These are phyloP conservation scores for Phortica magna DNA, from an alignment of 2,888 invertebrate genomes.

Conservation along the genomic window DNA sequence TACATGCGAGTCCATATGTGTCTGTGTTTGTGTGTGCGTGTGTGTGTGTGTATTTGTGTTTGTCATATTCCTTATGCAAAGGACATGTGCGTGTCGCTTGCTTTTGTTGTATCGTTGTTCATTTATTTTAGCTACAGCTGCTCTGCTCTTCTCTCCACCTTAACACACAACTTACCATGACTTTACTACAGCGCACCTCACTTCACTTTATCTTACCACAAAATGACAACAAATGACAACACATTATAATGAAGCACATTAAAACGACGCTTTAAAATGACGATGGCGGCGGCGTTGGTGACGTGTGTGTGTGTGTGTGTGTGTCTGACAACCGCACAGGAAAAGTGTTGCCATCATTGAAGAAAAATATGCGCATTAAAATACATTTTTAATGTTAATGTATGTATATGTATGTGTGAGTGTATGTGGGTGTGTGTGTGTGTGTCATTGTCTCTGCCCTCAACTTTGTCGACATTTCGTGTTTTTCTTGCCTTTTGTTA, in stretches of 20 bases:
- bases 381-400: constrained; percentile 69
- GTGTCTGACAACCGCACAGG: not conserved
- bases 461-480: no score
- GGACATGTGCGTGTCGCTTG: not conserved
- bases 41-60: constrained; percentile 19
- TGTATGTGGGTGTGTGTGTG: constrained; percentile 35
- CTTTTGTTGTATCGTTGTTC: not conserved
- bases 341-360: not conserved
- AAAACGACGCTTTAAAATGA: constrained; percentile 28
- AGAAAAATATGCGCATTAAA: constrained; percentile 56
- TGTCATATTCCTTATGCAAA: not conserved
- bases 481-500: constrained; percentile 3
- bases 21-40: constrained; percentile 17
- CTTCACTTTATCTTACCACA: not conserved
- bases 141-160: not conserved
- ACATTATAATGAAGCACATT: constrained; percentile 38
- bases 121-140: not conserved
- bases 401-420: constrained; percentile 40
- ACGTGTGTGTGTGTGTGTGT: not conserved
- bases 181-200: not conserved
- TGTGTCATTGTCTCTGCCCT: constrained; percentile 33
- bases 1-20: not conserved
- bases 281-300: not conserved
- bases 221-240: constrained; percentile 15
- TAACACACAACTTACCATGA: no score